phyloP scores from a whole-genome alignment of 2,888 invertebrate species.

The Protophormia terraenovae region DNA sequence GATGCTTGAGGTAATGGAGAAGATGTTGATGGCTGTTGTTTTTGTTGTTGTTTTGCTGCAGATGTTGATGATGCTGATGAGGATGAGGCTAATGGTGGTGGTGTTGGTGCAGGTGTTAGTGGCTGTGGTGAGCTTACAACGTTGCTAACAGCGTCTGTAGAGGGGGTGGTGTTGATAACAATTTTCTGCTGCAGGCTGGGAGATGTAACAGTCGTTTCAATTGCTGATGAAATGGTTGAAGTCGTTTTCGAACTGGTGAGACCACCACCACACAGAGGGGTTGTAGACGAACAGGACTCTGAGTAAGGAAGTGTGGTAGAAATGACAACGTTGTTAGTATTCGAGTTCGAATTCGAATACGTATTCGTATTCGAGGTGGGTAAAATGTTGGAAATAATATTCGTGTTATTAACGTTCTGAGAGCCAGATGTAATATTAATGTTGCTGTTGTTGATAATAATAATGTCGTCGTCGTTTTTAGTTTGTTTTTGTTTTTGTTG shows the following conservation, averaged over 20 bases:
- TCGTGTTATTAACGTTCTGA: constrained; percentile 20
- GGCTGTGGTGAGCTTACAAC: constrained; percentile 51
- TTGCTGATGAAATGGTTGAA: constrained; percentile 69
- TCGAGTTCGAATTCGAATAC: constrained; percentile 33
- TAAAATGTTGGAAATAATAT: constrained; percentile 15
- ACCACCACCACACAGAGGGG: constrained; percentile 47
- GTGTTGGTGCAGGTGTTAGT: too few species aligned
- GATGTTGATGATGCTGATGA: not conserved
- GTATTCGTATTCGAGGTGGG: constrained; percentile 21
- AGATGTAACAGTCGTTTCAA: constrained; percentile 69
- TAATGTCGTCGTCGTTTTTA: constrained; percentile 57
- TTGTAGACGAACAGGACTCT: constrained; percentile 41
- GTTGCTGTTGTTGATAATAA: constrained; percentile 27
- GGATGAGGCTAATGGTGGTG: not conserved
- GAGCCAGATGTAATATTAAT: constrained; percentile 44
- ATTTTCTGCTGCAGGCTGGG: constrained; percentile 68
- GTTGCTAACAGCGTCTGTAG: constrained; percentile 64
- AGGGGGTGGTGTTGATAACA: constrained; percentile 64
- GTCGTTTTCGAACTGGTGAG: constrained; percentile 45
- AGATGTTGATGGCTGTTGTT: constrained; percentile 5
- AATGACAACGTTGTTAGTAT: constrained; percentile 31
- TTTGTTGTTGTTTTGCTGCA: not conserved
- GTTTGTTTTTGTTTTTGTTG: constrained; percentile 20
- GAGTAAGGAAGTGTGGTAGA: constrained; percentile 48
- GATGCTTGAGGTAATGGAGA: not conserved